Percentiles rank a stretch among this genome's conserved stretches.
Conservation (phyloP, 2,113 vertebrate species). For the Odobenus rosmarus region DNA sequence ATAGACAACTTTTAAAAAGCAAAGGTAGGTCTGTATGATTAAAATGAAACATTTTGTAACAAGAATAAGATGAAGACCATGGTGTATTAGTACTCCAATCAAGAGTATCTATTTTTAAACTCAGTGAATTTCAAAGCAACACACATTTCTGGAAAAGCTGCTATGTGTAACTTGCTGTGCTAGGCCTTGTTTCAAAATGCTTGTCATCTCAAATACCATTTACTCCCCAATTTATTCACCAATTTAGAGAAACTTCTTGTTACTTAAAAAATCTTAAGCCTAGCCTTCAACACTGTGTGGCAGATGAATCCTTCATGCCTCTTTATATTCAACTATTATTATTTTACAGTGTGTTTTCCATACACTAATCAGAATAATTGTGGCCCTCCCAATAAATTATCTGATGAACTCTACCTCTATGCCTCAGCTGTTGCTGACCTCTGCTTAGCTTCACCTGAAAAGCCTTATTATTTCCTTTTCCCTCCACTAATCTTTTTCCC, state of each 20-base stretch:
- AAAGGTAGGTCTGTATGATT: not conserved
- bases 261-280: not conserved
- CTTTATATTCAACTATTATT: not conserved
- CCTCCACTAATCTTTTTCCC: not conserved
- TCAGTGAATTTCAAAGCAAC: not conserved
- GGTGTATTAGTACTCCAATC: not conserved
- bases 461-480: not conserved
- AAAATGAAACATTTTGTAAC: not conserved
- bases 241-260: not conserved
- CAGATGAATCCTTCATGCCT: not conserved
- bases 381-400: not conserved
- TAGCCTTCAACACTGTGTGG: not conserved
- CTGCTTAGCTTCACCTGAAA: not conserved
- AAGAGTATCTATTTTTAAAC: not conserved
- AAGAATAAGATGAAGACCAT: not conserved
- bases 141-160: not conserved
- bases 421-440: not conserved
- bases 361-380: not conserved
- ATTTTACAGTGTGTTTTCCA: not conserved
- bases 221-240: not conserved
- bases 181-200: not conserved
- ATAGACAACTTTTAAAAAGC: not conserved
- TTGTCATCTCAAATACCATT: constrained; percentile 11
- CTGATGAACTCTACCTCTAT: not conserved
- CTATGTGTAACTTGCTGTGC: not conserved